phyloP scores from a whole-genome alignment of 2,888 invertebrate genomes.

The Dryococelus australis region DNA sequence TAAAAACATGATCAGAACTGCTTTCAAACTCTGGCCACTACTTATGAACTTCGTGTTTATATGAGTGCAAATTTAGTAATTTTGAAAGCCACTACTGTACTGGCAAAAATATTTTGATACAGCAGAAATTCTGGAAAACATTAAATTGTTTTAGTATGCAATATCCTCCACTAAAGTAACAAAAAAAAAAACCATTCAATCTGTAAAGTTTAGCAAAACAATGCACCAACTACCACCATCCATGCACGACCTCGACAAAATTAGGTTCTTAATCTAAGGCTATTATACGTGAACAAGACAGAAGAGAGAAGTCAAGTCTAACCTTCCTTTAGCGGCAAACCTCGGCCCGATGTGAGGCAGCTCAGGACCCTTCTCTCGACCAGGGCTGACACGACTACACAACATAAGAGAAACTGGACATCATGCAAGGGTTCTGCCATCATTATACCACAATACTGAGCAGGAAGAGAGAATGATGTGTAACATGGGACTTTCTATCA shows the following conservation, averaged over 20 bases:
- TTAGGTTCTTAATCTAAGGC: not conserved
- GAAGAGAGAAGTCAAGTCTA: conserved; percentile 52
- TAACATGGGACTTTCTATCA: not conserved
- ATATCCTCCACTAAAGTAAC: no score
- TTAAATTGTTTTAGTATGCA: no score
- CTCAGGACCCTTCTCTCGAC: conserved; percentile 79
- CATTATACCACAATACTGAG: not conserved
- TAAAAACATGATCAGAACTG: no score
- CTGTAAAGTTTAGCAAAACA: not conserved
- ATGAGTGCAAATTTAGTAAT: no score
- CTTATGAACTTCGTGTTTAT: no score
- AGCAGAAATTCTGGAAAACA: no score
- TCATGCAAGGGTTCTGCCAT: conserved; percentile 55
- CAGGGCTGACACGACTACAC: conserved; percentile 87
- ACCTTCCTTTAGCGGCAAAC: conserved; percentile 88
- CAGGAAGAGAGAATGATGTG: conserved; percentile 22
- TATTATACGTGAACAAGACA: not conserved
- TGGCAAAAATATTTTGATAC: no score
- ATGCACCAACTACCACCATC: not conserved
- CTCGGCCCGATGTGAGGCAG: conserved; percentile 90
- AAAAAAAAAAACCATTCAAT: no score
- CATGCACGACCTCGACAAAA: not conserved
- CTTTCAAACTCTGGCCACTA: no score
- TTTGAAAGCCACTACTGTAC: no score
- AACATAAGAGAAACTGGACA: conserved; percentile 56